A percentile compares a stretch with the other conserved stretches of the same genome.
Evolutionary conservation across 2,797 vertebrate species (phyloP).

Genomic region (Muraenolepis orangiensis): DNA sequence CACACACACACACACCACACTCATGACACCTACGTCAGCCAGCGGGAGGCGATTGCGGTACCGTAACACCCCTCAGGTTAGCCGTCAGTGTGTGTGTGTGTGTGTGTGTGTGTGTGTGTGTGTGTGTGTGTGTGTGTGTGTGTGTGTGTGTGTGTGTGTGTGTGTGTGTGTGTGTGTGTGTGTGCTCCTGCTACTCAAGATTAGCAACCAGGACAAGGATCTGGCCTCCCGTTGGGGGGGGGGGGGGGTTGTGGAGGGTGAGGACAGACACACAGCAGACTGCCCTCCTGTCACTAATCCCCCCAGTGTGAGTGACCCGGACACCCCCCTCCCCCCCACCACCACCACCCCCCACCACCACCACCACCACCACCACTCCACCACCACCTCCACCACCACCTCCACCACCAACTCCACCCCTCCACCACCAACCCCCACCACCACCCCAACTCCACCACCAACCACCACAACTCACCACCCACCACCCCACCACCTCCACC

Average conservation of each 20-base stretch:
- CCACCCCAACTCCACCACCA: background rate
- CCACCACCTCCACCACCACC: too few relatives aligned
- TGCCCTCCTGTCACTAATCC: constrained; percentile 57
- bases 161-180: background rate
- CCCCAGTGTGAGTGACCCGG: constrained; percentile 31
- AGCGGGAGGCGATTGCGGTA: constrained; percentile 13
- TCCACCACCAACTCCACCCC: too few relatives aligned
- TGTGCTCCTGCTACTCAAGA: constrained; percentile 36
- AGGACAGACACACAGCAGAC: constrained; percentile 67
- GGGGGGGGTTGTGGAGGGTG: constrained; percentile 22
- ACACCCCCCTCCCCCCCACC: too few relatives aligned
- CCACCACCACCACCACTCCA: too few relatives aligned
- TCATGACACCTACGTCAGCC: background rate
- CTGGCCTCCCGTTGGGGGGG: constrained; percentile 20
- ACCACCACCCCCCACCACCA: too few relatives aligned
- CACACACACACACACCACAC: constrained; percentile 25
- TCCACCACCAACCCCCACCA: too few relatives aligned
- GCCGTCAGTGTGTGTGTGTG: constrained; percentile 10
- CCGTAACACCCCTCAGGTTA: constrained; percentile 29
- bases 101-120: background rate
- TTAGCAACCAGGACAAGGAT: constrained; percentile 46
- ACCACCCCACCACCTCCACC: too few relatives aligned
- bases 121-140: background rate
- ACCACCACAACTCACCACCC: constrained; percentile 17
- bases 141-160: background rate